phyloP scores from a whole-genome alignment of 2,888 invertebrate species.

The Seira musarum region DNA sequence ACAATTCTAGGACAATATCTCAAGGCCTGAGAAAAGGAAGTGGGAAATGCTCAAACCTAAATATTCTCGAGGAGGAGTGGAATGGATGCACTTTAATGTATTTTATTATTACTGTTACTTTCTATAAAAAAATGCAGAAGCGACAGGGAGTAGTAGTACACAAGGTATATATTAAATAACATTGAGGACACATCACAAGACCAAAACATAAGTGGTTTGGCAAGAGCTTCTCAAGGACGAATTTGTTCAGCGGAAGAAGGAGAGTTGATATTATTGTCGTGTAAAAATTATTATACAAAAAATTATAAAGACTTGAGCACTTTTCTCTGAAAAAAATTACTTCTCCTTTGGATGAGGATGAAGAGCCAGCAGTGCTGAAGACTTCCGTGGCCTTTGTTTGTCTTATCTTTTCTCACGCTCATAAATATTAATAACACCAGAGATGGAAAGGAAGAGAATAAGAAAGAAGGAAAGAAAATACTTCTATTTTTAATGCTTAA shows the following conservation, averaged over 20 bases:
- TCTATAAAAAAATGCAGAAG: too few relatives aligned
- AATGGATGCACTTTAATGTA: conserved; percentile 52
- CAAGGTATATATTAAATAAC: background rate
- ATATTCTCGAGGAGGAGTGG: conserved; percentile 21
- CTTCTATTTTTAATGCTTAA: background rate
- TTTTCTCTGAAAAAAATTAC: too few relatives aligned
- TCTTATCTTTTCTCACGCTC: conserved; percentile 24
- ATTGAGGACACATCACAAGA: conserved; percentile 11
- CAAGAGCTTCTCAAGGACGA: conserved; percentile 30
- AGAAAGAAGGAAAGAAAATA: conserved; percentile 11
- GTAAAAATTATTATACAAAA: background rate
- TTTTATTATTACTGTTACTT: conserved; percentile 28
- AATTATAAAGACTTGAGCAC: too few relatives aligned
- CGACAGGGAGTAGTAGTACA: too few relatives aligned
- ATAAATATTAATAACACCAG: conserved; percentile 53
- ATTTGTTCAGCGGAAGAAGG: background rate
- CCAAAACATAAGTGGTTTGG: conserved; percentile 28
- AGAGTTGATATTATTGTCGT: background rate
- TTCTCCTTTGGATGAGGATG: too few relatives aligned
- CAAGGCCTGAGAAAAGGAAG: too few relatives aligned
- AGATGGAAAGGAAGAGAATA: background rate
- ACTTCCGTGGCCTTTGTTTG: conserved; percentile 25
- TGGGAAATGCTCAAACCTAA: too few relatives aligned
- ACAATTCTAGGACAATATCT: background rate
- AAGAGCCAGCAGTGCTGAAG: too few relatives aligned